phyloP scores from a whole-genome alignment of 2,797 vertebrate genomes.

The Pterois miles region DNA sequence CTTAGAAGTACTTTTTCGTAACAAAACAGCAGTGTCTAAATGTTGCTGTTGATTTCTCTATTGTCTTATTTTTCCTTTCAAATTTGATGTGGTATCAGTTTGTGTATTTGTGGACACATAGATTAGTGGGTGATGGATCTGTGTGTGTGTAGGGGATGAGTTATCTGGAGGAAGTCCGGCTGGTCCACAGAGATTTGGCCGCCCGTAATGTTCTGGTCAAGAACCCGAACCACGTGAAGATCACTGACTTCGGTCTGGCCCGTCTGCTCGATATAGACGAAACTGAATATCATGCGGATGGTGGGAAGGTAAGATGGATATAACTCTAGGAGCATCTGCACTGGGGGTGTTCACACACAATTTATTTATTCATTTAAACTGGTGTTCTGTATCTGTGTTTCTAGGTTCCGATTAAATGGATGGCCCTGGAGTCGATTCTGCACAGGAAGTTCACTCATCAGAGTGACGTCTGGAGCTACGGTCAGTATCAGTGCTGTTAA shows the following conservation, averaged over 20 bases:
- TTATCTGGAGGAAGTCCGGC: conserved; percentile 93
- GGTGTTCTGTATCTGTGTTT: background rate
- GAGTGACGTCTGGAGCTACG: conserved; percentile 99
- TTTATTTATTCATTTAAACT: background rate
- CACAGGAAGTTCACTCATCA: conserved; percentile 97
- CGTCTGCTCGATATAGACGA: conserved; percentile 95
- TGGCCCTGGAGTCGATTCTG: conserved; percentile 97
- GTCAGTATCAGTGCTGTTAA: conserved; percentile 68
- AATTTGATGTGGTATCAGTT: conserved; percentile 38
- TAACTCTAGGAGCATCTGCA: background rate
- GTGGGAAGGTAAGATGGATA: conserved; percentile 89
- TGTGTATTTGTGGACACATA: conserved; percentile 37
- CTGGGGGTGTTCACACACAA: accelerated
- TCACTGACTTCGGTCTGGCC: conserved; percentile 96
- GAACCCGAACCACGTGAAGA: conserved; percentile 96
- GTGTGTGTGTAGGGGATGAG: conserved; percentile 90
- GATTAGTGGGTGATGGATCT: conserved; percentile 21
- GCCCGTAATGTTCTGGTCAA: conserved; percentile 97
- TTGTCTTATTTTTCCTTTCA: conserved; percentile 27
- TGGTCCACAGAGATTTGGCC: conserved; percentile 95
- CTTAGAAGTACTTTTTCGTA: background rate
- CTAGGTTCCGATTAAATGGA: conserved; percentile 99
- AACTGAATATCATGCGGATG: conserved; percentile 96
- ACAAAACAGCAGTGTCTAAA: background rate
- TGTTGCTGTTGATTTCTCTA: conserved; percentile 6